These are phyloP conservation scores for Zootoca vivipara DNA, from an alignment of 2,113 vertebrate genomes.

Conservation along the genomic window DNA sequence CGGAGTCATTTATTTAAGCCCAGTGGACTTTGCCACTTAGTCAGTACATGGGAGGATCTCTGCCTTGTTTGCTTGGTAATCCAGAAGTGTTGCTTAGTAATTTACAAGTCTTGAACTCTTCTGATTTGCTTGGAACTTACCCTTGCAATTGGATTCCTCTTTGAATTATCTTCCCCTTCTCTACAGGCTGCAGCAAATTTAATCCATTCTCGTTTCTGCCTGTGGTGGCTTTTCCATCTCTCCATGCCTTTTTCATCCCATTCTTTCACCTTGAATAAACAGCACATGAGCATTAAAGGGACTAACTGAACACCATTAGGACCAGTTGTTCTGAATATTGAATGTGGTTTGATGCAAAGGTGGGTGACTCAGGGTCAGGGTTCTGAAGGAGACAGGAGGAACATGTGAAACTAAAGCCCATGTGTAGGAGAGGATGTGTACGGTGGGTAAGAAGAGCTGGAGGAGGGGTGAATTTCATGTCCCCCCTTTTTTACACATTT, in stretches of 20 bases:
- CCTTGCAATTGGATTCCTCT: slow-evolving; percentile 80
- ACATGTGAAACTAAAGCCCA: not conserved
- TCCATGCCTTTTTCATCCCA: slow-evolving; percentile 72
- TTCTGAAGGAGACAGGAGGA: not conserved
- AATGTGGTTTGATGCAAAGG: not conserved
- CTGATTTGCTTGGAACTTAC: slow-evolving; percentile 67
- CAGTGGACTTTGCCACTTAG: not conserved
- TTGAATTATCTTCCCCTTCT: slow-evolving; percentile 81
- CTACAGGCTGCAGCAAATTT: slow-evolving; percentile 76
- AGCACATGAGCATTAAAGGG: not conserved
- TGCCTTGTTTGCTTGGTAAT: not conserved
- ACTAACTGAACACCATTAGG: not conserved
- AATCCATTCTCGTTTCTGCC: slow-evolving; percentile 83
- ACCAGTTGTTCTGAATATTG: not conserved
- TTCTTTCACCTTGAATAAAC: slow-evolving; percentile 76
- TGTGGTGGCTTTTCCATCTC: slow-evolving; percentile 74
- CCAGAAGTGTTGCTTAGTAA: slow-evolving; percentile 14
- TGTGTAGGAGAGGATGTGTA: not conserved
- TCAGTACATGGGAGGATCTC: not conserved
- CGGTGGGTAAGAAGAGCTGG: not conserved
- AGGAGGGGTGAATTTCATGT: not conserved
- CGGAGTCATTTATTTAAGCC: not conserved
- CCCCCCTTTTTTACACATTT: too few species aligned
- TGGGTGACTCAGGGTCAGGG: not conserved
- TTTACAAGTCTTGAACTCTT: not conserved